phyloP scores from a whole-genome alignment of 1,140 invertebrate genomes.

The Drosophila micromelanica region DNA sequence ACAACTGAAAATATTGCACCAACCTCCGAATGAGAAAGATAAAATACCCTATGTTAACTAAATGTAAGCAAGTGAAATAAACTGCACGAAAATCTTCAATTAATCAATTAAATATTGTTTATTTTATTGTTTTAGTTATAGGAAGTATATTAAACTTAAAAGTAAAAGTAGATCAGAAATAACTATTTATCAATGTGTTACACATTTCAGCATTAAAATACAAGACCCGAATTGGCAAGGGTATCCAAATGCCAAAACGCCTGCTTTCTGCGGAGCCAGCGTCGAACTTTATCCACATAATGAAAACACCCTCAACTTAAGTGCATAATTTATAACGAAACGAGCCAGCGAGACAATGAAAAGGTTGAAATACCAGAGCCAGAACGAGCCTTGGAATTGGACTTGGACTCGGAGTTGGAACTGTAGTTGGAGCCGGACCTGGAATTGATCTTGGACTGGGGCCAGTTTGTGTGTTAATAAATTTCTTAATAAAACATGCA shows the following conservation, averaged over 20 bases:
- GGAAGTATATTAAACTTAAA: background rate
- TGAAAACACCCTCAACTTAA: conserved; percentile 83
- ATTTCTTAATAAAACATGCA: conserved; percentile 83
- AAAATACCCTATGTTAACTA: conserved; percentile 1
- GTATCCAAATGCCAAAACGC: conserved; percentile 43
- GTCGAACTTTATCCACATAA: conserved; percentile 77
- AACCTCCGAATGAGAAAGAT: background rate
- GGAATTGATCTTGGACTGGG: conserved; percentile 22
- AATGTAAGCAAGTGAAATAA: too few relatives aligned
- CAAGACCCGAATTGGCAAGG: background rate
- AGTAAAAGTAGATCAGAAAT: too few relatives aligned
- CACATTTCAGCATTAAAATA: background rate
- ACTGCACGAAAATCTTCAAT: too few relatives aligned
- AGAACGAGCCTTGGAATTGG: conserved; percentile 38
- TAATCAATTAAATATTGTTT: too few relatives aligned
- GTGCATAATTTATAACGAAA: conserved; percentile 82
- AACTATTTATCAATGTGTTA: background rate
- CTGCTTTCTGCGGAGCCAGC: conserved; percentile 15
- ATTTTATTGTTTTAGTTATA: too few relatives aligned
- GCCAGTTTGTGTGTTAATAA: conserved; percentile 63
- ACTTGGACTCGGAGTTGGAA: conserved; percentile 6
- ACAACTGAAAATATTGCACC: conserved; percentile 23
- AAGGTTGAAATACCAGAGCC: conserved; percentile 57
- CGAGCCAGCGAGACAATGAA: conserved; percentile 59
- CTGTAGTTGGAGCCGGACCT: background rate